Percentiles rank a stretch among this genome's conserved stretches.
Evolutionary conservation across 2,113 vertebrate genomes (phyloP).

Genomic region (Scopus umbretta): DNA sequence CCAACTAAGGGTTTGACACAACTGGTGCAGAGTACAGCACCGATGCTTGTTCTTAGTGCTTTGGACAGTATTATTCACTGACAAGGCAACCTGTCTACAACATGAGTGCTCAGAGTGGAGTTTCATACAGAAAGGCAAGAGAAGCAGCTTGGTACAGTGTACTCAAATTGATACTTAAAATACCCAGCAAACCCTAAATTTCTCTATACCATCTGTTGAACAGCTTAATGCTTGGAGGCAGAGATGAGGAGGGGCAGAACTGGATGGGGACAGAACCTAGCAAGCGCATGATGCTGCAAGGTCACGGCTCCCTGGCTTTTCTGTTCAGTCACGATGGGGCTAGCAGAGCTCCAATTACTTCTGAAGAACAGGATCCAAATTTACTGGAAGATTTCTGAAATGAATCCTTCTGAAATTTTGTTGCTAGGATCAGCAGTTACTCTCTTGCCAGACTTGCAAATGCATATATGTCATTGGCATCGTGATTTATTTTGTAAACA

Average conservation of each 20-base stretch:
- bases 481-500: conserved; percentile 1
- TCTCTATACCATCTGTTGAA: not conserved
- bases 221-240: not conserved
- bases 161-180: not conserved
- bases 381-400: conserved; percentile 28
- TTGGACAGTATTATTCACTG: not conserved
- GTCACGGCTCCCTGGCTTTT: not conserved
- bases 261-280: not conserved
- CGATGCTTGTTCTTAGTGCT: not conserved
- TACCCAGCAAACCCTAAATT: not conserved
- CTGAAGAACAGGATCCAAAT: not conserved
- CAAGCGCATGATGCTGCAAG: not conserved
- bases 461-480: not conserved
- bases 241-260: not conserved
- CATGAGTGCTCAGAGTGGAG: not conserved
- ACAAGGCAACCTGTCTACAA: rapidly evolving
- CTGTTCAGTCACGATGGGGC: not conserved
- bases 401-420: conserved; percentile 12
- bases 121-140: not conserved
- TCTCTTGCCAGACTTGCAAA: not conserved
- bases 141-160: not conserved
- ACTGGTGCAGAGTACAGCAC: not conserved
- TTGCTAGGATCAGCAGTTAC: not conserved
- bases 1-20: not conserved
- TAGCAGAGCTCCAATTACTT: not conserved